Conservation (phyloP, 2,797 vertebrate species). For the Hirundo rustica region DNA sequence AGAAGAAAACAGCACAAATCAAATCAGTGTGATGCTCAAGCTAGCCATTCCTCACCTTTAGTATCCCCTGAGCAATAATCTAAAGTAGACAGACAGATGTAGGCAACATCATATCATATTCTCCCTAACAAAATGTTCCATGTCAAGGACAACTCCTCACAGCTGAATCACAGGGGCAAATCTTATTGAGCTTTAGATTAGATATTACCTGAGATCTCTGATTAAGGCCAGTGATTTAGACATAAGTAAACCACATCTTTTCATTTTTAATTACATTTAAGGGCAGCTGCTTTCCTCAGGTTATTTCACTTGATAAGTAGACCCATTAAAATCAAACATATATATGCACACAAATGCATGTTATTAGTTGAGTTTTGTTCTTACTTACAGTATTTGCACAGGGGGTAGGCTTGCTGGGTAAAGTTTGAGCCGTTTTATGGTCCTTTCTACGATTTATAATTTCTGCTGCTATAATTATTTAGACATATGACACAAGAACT, state of each 20-base stretch:
- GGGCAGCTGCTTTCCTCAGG: background rate
- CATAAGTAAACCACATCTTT: background rate
- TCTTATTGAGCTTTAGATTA: background rate
- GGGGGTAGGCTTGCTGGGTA: background rate
- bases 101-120: background rate
- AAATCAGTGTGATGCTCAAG: background rate
- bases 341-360: background rate
- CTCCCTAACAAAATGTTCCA: background rate
- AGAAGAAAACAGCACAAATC: background rate
- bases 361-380: background rate
- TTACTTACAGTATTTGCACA: background rate
- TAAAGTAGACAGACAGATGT: background rate
- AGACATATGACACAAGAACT: background rate
- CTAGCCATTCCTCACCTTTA: background rate
- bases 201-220: background rate
- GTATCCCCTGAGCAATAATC: background rate
- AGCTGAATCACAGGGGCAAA: background rate
- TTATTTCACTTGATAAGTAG: background rate
- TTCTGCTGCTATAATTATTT: background rate
- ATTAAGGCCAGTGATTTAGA: background rate
- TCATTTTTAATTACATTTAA: background rate
- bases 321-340: background rate
- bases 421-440: background rate
- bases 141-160: background rate
- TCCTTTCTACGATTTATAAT: background rate